Evolutionary conservation across 2,113 vertebrate species (phyloP).

Genomic region (Podilymbus podiceps): DNA sequence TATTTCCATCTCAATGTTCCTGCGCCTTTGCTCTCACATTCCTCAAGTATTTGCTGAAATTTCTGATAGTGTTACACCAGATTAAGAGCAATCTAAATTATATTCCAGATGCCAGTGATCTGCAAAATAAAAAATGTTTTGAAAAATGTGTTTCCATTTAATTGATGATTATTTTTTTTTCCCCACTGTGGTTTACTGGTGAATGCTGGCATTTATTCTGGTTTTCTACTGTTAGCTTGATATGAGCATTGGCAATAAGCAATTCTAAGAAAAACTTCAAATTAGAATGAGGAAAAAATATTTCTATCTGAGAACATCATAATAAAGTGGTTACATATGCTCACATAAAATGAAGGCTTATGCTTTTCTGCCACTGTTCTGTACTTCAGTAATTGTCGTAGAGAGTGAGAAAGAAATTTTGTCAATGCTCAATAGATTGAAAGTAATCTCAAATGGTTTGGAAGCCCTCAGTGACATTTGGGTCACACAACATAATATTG

Average conservation of each 20-base stretch:
- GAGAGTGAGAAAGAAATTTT: background rate
- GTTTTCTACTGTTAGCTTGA: background rate
- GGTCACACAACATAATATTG: background rate
- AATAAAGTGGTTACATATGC: background rate
- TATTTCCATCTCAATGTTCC: background rate
- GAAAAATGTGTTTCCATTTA: background rate
- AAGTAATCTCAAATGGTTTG: background rate
- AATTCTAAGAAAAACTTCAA: background rate
- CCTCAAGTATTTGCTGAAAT: background rate
- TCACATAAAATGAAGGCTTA: background rate
- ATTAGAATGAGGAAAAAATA: background rate
- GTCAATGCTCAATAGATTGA: background rate
- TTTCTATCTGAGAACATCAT: background rate
- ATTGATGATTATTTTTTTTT: background rate
- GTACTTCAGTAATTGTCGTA: background rate
- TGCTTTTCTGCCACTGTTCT: background rate
- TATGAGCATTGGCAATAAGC: background rate
- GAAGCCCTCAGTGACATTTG: background rate
- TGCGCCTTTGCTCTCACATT: background rate
- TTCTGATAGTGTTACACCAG: background rate
- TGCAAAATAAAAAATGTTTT: background rate
- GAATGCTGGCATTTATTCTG: background rate
- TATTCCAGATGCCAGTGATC: background rate
- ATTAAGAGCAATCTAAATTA: background rate
- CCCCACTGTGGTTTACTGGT: background rate